Percentiles rank a stretch among this genome's conserved stretches.
These are phyloP conservation scores for Caenorhabditis doughertyi DNA, from an alignment of 2,888 invertebrate genomes.

Conservation along the genomic window DNA sequence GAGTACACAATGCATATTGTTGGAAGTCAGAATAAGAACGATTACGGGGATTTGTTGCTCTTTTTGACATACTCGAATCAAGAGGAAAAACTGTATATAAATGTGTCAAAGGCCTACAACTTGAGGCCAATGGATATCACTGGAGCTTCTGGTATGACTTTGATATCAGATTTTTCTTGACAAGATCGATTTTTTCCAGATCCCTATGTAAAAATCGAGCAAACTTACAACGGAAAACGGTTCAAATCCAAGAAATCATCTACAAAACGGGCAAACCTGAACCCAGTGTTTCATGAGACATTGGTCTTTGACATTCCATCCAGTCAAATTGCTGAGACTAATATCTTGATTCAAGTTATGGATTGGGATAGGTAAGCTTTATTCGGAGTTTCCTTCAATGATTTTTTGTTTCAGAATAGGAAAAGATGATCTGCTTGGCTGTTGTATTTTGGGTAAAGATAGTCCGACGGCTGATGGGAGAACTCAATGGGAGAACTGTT, in stretches of 20 bases:
- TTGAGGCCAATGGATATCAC: constrained; percentile 95
- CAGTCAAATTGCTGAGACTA: constrained; percentile 89
- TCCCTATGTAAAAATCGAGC: constrained; percentile 94
- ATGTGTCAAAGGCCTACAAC: constrained; percentile 93
- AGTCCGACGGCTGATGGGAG: constrained; percentile 79
- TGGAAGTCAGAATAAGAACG: constrained; percentile 90
- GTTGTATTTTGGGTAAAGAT: constrained; percentile 84
- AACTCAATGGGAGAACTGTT: constrained; percentile 81
- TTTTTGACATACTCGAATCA: constrained; percentile 93
- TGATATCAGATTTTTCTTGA: too few relatives aligned
- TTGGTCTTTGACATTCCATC: constrained; percentile 93
- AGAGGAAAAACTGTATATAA: constrained; percentile 92
- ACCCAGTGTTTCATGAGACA: constrained; percentile 90
- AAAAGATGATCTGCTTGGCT: constrained; percentile 91
- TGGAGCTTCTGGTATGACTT: constrained; percentile 94
- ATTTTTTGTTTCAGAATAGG: constrained; percentile 87
- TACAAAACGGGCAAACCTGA: constrained; percentile 86
- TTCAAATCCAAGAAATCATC: constrained; percentile 95
- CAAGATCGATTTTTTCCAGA: constrained; percentile 86
- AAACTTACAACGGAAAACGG: constrained; percentile 91
- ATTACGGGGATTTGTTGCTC: constrained; percentile 93
- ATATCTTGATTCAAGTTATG: constrained; percentile 90
- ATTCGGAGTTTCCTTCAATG: not conserved
- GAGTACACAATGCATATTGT: constrained; percentile 92
- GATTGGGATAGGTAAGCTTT: constrained; percentile 90